phyloP scores from a whole-genome alignment of 2,113 vertebrate genomes.

The Pelecanoides urinatrix region DNA sequence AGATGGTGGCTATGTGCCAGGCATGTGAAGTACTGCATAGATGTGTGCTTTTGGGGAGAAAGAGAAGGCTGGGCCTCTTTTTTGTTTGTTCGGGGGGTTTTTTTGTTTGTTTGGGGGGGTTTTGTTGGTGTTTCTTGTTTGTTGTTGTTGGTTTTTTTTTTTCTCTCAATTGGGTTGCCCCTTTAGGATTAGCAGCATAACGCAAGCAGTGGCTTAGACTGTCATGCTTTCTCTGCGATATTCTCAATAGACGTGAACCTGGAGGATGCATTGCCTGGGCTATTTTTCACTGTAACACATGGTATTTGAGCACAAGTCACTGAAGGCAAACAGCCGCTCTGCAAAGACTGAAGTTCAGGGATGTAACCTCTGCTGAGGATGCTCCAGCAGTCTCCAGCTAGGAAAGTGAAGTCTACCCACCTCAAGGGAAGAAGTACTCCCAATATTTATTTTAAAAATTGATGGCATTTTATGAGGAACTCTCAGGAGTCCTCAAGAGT shows the following conservation, averaged over 20 bases:
- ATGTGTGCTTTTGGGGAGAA: neutral
- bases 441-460: neutral
- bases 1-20: neutral
- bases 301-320: neutral
- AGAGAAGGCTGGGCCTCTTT: neutral
- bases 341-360: neutral
- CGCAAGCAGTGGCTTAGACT: neutral
- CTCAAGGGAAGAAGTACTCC: neutral
- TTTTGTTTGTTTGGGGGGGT: no score
- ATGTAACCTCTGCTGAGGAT: neutral
- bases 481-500: neutral
- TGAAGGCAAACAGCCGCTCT: neutral
- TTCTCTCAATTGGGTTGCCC: neutral
- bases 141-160: neutral
- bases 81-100: no score
- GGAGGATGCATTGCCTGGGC: neutral
- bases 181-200: neutral
- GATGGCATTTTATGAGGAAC: neutral
- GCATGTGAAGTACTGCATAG: neutral
- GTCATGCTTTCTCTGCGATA: neutral
- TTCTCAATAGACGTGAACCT: neutral
- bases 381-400: neutral
- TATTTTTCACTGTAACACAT: accelerated
- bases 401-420: neutral
- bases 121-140: no score